Evolutionary conservation across 2,797 vertebrate species (phyloP), one percentile per base, ranked within the genome.

Genomic region (Cirrhinus mrigala): DNA sequence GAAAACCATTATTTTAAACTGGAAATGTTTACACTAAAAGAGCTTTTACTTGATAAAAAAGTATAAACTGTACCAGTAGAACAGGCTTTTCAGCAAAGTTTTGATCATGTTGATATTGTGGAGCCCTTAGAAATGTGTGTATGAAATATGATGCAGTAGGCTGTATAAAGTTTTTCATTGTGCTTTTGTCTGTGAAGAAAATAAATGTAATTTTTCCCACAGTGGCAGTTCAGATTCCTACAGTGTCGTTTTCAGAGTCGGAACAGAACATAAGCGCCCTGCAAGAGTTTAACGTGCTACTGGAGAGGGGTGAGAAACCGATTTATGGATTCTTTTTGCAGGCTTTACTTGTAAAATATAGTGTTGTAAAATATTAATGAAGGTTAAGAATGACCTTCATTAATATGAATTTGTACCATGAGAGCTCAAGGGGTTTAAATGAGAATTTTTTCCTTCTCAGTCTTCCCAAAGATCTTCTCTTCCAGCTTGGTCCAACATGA

Each of bases 211-310:
- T 2, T 84, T 88, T 11, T 11, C n/a, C 14, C 87, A 98, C 18
- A 85, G 98, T 95, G 86, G 96, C 97, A 3, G 91, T 99, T 86
- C 94, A 90, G 92, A 97, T 99, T 88, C 97, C 97, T 20, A 99
- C 98, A 0, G 97, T 99, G 87, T 97, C 98, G 0, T 70, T 94
- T 70, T 93, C 95, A 2, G 37, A 89, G 3, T 92, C 93, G 0
- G 86, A 96, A 3, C 86, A 89, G 89, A 98, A 99, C 88, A 93
- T 88, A 12, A 97, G 95, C 0, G 97, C 97, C 20, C 94, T 99
- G 89, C 91, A 90, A 22, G 93, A 97, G 16, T 98, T 99, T 91
- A 90, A 94, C 91, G 81, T 52, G 74, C 94, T 97, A 84, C 93
- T 99, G 60, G 92, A 54, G 15, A 93, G 93, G 97, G 97, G 98